Percentiles rank a stretch among this genome's conserved stretches.
phyloP scores from a whole-genome alignment of 2,113 vertebrate genomes.

The Nipponia nippon region DNA sequence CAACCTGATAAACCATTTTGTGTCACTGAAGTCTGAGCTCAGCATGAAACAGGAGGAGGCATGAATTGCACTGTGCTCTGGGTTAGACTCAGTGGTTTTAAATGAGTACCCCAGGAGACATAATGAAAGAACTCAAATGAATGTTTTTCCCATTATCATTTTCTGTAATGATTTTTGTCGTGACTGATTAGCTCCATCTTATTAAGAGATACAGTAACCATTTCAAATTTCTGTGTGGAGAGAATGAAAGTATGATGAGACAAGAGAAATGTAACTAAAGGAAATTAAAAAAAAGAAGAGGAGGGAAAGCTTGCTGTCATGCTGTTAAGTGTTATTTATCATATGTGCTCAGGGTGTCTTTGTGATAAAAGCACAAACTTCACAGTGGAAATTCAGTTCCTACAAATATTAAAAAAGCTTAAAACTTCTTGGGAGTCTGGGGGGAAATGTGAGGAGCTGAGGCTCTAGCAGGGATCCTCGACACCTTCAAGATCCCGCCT shows the following conservation, averaged over 20 bases:
- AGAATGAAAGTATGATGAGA: not conserved
- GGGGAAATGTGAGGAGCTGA: not conserved
- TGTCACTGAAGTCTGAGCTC: not conserved
- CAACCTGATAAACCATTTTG: not conserved
- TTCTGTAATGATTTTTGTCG: not conserved
- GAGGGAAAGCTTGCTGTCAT: not conserved
- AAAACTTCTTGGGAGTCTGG: not conserved
- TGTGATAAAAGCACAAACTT: not conserved
- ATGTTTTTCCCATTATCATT: not conserved
- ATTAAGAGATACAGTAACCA: not conserved
- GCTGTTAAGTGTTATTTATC: not conserved
- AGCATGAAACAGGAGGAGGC: not conserved
- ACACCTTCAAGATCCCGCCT: not conserved
- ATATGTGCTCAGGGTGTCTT: not conserved
- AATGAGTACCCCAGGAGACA: not conserved
- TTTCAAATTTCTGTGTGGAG: not conserved
- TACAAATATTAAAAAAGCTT: not conserved
- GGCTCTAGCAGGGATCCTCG: not conserved
- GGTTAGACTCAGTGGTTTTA: not conserved
- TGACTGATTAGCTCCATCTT: not conserved
- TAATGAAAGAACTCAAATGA: constrained; percentile 1
- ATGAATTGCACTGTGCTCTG: not conserved
- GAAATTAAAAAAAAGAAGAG: not conserved
- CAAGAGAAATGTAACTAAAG: not conserved
- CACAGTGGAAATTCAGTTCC: not conserved